phyloP scores from a whole-genome alignment of 2,888 invertebrate genomes.

The Linnaemya tessellans region DNA sequence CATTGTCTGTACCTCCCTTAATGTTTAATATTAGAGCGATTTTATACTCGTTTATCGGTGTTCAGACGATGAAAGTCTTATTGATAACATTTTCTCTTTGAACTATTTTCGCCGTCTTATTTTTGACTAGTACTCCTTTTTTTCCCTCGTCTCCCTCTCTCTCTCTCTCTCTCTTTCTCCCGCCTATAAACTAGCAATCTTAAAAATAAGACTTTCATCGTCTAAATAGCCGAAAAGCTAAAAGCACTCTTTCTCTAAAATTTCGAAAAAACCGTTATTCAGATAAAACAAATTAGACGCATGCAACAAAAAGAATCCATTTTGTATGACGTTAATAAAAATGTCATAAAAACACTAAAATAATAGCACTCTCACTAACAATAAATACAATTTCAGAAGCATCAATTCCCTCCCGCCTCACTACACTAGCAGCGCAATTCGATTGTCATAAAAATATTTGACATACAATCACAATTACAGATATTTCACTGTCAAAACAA shows the following conservation, averaged over 20 bases:
- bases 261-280: neutral
- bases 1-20: no score
- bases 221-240: conserved; percentile 15
- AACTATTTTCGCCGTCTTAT: no score
- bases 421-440: conserved; percentile 11
- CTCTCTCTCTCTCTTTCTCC: no score
- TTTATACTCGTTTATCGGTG: no score
- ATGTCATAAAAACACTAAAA: conserved; percentile 63
- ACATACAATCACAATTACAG: conserved; percentile 47
- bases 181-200: no score
- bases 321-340: conserved; percentile 59
- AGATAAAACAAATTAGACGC: neutral
- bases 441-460: conserved; percentile 25
- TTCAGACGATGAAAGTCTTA: no score
- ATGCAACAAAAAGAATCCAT: neutral
- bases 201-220: no score
- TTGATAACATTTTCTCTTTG: no score
- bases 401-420: neutral
- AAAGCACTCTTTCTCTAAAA: conserved; percentile 40
- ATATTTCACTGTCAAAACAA: conserved; percentile 44
- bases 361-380: conserved; percentile 33
- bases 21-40: no score
- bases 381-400: neutral
- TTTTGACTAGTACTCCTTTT: no score
- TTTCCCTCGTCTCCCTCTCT: no score